Conservation (phyloP, 2,113 vertebrate genomes). For the Callionymus lyra region DNA sequence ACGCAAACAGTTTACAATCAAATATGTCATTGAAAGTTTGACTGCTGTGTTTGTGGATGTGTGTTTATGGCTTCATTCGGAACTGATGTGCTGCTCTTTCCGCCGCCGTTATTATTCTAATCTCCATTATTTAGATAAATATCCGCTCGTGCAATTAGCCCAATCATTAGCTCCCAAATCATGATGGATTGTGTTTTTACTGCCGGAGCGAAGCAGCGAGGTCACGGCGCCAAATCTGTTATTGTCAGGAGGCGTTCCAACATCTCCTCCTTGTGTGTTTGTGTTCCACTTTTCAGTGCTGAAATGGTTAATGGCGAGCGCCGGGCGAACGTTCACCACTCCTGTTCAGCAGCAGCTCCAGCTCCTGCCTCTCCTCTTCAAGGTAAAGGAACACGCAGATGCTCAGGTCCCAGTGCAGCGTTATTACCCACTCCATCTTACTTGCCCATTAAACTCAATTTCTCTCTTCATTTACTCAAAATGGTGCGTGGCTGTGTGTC, state of each 20-base stretch:
- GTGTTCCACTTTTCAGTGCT: slow-evolving; percentile 69
- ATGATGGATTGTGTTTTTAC: slow-evolving; percentile 39
- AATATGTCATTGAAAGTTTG: too few species aligned
- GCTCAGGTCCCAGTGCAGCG: slow-evolving; percentile 38
- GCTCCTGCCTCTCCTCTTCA: slow-evolving; percentile 90
- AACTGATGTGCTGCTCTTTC: slow-evolving; percentile 15
- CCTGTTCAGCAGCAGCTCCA: slow-evolving; percentile 88
- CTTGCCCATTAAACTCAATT: slow-evolving; percentile 64
- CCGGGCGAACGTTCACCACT: slow-evolving; percentile 87
- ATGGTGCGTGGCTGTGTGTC: slow-evolving; percentile 44
- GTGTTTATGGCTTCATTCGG: too few species aligned
- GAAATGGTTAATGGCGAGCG: slow-evolving; percentile 96
- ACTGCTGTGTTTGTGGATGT: too few species aligned
- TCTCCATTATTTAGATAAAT: slow-evolving; percentile 39
- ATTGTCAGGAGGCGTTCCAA: slow-evolving; percentile 14
- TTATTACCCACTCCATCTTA: slow-evolving; percentile 65
- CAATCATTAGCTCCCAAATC: slow-evolving; percentile 41
- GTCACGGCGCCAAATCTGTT: slow-evolving; percentile 31
- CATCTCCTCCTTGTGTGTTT: slow-evolving; percentile 3
- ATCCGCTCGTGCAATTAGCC: slow-evolving; percentile 35
- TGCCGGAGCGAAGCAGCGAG: slow-evolving; percentile 23
- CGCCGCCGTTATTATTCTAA: slow-evolving; percentile 8
- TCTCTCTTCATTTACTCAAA: slow-evolving; percentile 66
- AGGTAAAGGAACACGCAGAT: slow-evolving; percentile 66
- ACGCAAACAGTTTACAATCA: too few species aligned